Evolutionary conservation across 2,113 vertebrate genomes (phyloP).

Genomic region (Centrocercus urophasianus): DNA sequence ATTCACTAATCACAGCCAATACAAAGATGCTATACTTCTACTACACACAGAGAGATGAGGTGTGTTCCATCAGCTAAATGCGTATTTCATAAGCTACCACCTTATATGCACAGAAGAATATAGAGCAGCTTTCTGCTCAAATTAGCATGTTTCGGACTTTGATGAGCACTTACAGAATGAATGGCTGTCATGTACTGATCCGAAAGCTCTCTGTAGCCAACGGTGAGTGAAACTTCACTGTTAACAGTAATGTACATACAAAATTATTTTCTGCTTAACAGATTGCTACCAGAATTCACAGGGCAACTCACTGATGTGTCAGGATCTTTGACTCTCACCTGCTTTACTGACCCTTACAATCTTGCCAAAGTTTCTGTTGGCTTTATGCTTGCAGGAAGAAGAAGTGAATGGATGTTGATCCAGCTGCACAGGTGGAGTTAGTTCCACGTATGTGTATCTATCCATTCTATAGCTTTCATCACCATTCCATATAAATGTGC

Average conservation of each 20-base stretch:
- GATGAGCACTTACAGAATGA: neutral
- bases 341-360: neutral
- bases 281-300: neutral
- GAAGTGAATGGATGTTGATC: neutral
- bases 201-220: neutral
- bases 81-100: neutral
- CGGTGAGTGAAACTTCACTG: neutral
- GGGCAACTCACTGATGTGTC: neutral
- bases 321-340: neutral
- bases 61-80: neutral
- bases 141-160: neutral
- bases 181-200: neutral
- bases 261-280: neutral
- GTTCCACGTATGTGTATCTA: accelerated
- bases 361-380: neutral
- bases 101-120: neutral
- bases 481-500: neutral
- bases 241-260: neutral
- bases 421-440: neutral
- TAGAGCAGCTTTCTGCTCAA: neutral
- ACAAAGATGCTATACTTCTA: neutral
- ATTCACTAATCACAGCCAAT: neutral
- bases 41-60: neutral
- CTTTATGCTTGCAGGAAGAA: neutral
- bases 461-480: neutral